Base-by-base conservation (phyloP, 2,797 vertebrate genomes). In the Pangasius sanitwongsei region DNA sequence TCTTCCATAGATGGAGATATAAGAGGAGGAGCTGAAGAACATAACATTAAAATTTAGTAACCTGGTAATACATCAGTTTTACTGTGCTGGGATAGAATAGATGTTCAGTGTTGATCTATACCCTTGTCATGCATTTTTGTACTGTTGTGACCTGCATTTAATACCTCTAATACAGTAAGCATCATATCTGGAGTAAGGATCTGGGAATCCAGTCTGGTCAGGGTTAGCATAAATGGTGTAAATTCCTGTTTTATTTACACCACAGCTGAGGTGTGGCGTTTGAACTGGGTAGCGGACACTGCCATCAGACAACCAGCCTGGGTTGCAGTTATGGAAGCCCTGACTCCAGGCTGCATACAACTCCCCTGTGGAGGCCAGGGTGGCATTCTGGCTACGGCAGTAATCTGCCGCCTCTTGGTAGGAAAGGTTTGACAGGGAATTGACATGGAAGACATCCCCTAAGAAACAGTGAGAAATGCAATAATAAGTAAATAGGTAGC, bases 91-190 rank as follows among this genome's bases (percentile, higher is more conserved):
- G 20, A 83, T 83, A 41, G 13, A 63, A 61, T 83, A 83, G 37
- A 7, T 53, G 20, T 87, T 81, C 3, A 59, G 20, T 74, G 69
- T 65, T 83, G 83, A 83, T 23, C 48, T 53, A 57, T 41, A 15
- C 5, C 12, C n/a, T 72, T 86, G 18, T 57, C n/a, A 57, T 89
- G 74, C 53, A 57, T 50, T 77, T 16, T 67, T 78, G 72, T 11
- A 69, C 0, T 11, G 44, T 48, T 25, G n/a, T 84, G 13, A 41
- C 50, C 23, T 67, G n/a, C 1, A 84, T 80, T 65, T 65, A 78
- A 61, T 91, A 99, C 98, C 97, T 97, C 89, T 96, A 91, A 98
- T 97, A 92, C 98, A 99, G 94, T 98, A 99, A 88, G 97, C 98
- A 0, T 99, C 97, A 20, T 98, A 97, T 89, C 96, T 96, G 12